A percentile compares a stretch with the other conserved stretches of the same genome.
Conservation (phyloP, 1,140 invertebrate genomes). For the Zaprionus camerounensis region DNA sequence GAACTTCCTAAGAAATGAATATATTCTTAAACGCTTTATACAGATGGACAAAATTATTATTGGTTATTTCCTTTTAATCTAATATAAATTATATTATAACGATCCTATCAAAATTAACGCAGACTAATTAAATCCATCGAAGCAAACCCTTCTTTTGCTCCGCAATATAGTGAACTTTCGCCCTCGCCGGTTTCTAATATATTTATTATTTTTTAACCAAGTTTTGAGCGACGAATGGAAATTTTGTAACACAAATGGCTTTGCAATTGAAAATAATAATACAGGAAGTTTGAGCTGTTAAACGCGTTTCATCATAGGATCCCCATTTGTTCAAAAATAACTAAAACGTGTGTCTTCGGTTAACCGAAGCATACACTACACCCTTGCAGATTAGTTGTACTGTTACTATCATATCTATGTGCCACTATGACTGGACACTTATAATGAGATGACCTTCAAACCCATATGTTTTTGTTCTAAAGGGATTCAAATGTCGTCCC, state of each 20-base stretch:
- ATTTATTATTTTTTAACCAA: neutral
- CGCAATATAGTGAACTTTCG: neutral
- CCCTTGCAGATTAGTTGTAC: neutral
- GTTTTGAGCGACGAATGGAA: neutral
- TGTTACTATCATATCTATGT: conserved; percentile 3
- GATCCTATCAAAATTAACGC: conserved; percentile 1
- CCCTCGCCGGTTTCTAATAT: neutral
- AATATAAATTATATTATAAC: conserved; percentile 22
- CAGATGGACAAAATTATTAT: conserved; percentile 41
- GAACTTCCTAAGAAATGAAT: conserved; percentile 62
- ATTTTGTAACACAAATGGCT: neutral
- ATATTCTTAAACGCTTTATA: conserved; percentile 48
- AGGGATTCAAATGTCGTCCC: neutral
- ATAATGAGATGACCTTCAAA: neutral
- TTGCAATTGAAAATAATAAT: neutral
- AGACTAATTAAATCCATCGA: neutral
- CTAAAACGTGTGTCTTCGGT: neutral
- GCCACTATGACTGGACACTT: neutral
- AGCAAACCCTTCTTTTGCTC: neutral
- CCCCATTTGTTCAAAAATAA: neutral
- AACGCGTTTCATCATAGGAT: neutral
- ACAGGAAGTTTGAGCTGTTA: neutral
- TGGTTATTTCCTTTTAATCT: conserved; percentile 27
- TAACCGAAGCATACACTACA: neutral
- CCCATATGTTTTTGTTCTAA: neutral